Base-by-base conservation (phyloP, 35 echinoderm and acorn worm species). In the Heliocidaris erythrogramma region DNA sequence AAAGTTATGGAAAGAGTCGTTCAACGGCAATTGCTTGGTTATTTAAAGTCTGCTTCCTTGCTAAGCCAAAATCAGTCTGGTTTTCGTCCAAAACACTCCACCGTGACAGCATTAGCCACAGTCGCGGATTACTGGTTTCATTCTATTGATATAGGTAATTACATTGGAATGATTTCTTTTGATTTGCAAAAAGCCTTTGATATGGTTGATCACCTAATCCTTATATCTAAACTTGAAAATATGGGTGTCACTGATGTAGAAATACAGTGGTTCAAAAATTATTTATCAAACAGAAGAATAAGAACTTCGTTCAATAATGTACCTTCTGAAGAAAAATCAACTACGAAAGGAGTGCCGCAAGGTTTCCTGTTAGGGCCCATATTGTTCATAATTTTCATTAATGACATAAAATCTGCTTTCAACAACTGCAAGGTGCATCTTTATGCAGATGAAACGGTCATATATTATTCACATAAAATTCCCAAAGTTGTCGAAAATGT, bases 131-230 rank as follows among this genome's bases (percentile, higher is more conserved):
- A 94, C 84, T 85, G 32, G 35, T 56, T 49, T 56, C 2, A 49
- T 31, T 31, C 2, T 4, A 93, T 56, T 9, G 92, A 48, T 93
- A 56, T 8, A 50, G 92, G 92, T 50, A n/a, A n/a, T n/a, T n/a
- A n/a, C 48, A 93, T 60, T 29, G 92, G 8, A 31, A 93, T 31
- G 48, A 60, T 93, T 93, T 56, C 59, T 31, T 7, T 86, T n/a
- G 78, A 94, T 85, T 85, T 94, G 60, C 65, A 94, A 85, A 94
- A 94, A 85, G 65, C 94, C 42, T 94, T 94, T 47, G 94, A 94
- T 48, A 94, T 85, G 52, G 94, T 85, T 94, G 94, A 94, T 85
- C 52, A 94, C 84, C 24, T 24, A 30, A 94, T 94, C n/a, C 60
- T 85, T 61, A 16, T 60, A 21, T 48, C 59, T 84, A 85, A 94